phyloP scores from a whole-genome alignment of 2,113 vertebrate genomes.

The Callithrix jacchus region DNA sequence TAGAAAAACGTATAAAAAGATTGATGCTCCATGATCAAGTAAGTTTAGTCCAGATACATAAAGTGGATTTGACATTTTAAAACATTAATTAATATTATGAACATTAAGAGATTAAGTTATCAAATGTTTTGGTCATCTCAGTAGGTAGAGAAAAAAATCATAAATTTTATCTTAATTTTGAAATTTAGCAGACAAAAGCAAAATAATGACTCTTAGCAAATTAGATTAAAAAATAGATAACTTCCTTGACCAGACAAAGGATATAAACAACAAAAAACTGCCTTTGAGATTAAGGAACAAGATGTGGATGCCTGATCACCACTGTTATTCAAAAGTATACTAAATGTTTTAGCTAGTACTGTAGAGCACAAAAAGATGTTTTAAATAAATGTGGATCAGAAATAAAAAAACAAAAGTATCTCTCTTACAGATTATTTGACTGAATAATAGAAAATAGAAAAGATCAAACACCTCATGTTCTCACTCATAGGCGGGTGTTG shows the following conservation, averaged over 20 bases:
- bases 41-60: not conserved
- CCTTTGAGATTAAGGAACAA: not conserved
- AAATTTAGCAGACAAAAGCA: not conserved
- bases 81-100: not conserved
- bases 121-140: not conserved
- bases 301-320: not conserved
- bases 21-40: not conserved
- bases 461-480: too few species aligned
- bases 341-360: not conserved
- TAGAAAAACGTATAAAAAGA: not conserved
- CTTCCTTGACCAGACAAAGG: not conserved
- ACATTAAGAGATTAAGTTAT: not conserved
- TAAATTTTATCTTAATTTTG: not conserved
- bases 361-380: not conserved
- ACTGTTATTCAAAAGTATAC: accelerated
- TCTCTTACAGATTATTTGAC: not conserved
- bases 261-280: not conserved
- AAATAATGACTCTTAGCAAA: not conserved
- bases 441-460: not conserved
- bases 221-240: not conserved
- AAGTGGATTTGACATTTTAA: not conserved
- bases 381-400: not conserved
- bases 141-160: not conserved
- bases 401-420: not conserved
- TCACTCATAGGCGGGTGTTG: too few species aligned